Evolutionary conservation across 2,888 invertebrate genomes (phyloP).

Genomic region (Calephelis perditalis): DNA sequence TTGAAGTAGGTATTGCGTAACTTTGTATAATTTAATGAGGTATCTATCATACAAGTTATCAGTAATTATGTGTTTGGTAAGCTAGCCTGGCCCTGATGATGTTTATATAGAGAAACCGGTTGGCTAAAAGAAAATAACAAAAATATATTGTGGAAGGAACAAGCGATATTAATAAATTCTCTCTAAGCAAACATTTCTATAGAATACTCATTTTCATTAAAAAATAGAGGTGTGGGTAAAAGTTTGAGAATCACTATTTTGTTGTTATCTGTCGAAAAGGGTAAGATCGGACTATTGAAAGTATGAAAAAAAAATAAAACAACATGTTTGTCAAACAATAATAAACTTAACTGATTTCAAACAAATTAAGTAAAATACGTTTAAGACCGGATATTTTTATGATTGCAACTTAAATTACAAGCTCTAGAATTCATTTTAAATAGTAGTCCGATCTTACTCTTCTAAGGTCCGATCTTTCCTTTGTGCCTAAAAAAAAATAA

Average conservation of each 20-base stretch:
- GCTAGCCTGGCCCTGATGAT: no score
- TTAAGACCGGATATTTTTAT: background rate
- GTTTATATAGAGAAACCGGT: no score
- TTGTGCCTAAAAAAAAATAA: background rate
- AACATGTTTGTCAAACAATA: background rate
- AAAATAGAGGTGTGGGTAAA: background rate
- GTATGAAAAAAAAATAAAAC: background rate
- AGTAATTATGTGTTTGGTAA: background rate
- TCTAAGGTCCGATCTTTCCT: background rate
- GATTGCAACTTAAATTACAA: background rate
- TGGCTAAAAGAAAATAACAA: no score
- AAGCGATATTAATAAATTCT: no score
- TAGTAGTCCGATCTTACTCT: background rate
- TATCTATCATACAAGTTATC: background rate
- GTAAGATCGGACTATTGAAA: background rate
- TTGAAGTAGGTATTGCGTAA: no score
- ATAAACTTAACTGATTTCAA: background rate
- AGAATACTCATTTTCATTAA: background rate
- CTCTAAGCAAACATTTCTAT: background rate
- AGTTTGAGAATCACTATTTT: background rate
- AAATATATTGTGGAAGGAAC: no score
- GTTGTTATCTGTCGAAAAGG: background rate
- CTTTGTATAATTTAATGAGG: no score
- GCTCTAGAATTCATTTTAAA: conserved; percentile 1
- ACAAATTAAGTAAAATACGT: conserved; percentile 1